phyloP scores from a whole-genome alignment of 2,888 invertebrate genomes.

The Stenotaenia linearis region DNA sequence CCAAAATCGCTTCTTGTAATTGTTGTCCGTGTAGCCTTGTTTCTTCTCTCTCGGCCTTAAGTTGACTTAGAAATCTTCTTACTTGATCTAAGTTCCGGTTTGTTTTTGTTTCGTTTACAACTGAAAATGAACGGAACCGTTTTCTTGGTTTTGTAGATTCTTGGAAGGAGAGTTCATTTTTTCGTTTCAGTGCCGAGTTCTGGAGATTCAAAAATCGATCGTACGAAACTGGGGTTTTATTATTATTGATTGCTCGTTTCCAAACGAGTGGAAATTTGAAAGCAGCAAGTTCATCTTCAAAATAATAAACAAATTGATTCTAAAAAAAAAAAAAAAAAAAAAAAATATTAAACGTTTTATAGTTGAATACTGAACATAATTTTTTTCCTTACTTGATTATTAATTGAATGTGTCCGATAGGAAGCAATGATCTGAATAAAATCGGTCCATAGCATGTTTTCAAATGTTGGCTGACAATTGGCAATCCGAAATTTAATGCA shows the following conservation, averaged over 20 bases:
- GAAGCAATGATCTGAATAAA: background rate
- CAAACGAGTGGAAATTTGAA: background rate
- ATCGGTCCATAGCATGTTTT: conserved; percentile 24
- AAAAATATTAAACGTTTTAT: too few relatives aligned
- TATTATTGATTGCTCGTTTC: background rate
- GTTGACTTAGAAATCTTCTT: background rate
- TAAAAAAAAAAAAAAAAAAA: background rate
- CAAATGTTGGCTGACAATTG: background rate
- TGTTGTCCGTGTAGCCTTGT: background rate
- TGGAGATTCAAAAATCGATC: background rate
- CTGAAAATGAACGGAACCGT: background rate
- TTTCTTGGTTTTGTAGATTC: background rate
- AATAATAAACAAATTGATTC: background rate
- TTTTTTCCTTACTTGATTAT: background rate
- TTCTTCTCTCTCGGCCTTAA: background rate
- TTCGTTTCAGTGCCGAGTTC: background rate
- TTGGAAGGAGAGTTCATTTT: background rate
- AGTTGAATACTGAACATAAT: too few relatives aligned
- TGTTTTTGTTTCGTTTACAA: background rate
- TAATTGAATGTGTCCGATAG: background rate
- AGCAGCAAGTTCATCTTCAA: background rate
- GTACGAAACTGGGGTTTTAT: background rate
- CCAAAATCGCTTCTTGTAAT: background rate
- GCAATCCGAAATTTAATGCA: background rate
- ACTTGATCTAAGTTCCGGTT: background rate